Evolutionary conservation across 2,113 vertebrate genomes (phyloP).

Genomic region (Pardalotus punctatus): DNA sequence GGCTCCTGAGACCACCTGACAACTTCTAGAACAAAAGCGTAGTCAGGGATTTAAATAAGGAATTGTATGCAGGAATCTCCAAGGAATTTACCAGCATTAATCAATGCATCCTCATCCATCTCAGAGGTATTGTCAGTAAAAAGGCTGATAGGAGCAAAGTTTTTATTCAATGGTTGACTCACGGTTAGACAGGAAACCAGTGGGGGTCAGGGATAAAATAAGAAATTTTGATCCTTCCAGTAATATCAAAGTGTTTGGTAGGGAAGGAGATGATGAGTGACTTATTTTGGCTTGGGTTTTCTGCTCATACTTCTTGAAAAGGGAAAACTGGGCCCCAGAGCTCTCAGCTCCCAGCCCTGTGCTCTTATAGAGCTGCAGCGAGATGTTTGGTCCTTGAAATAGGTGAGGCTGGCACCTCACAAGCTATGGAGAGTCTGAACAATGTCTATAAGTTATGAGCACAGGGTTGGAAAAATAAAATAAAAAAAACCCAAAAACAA

Average conservation of each 20-base stretch:
- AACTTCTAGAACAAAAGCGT: background rate
- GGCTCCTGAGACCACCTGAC: background rate
- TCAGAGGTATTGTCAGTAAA: background rate
- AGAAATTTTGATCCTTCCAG: background rate
- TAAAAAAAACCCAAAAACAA: no score
- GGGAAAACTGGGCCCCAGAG: background rate
- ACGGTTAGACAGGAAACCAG: background rate
- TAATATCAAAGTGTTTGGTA: background rate
- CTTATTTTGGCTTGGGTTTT: background rate
- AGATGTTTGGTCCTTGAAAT: background rate
- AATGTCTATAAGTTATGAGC: background rate
- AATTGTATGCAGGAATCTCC: background rate
- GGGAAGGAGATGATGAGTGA: background rate
- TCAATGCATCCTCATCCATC: background rate
- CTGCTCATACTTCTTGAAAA: background rate
- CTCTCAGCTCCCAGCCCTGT: background rate
- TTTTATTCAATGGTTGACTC: background rate
- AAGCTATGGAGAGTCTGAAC: background rate
- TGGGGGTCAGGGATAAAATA: background rate
- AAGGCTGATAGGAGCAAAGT: fast-evolving
- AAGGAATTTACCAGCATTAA: background rate
- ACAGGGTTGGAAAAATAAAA: background rate
- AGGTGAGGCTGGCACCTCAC: background rate
- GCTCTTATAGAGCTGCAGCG: background rate
- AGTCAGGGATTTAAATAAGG: background rate